A percentile compares a stretch with the other conserved stretches of the same genome.
phyloP scores from a whole-genome alignment of 1,140 invertebrate genomes.

The Adelges cooleyi region DNA sequence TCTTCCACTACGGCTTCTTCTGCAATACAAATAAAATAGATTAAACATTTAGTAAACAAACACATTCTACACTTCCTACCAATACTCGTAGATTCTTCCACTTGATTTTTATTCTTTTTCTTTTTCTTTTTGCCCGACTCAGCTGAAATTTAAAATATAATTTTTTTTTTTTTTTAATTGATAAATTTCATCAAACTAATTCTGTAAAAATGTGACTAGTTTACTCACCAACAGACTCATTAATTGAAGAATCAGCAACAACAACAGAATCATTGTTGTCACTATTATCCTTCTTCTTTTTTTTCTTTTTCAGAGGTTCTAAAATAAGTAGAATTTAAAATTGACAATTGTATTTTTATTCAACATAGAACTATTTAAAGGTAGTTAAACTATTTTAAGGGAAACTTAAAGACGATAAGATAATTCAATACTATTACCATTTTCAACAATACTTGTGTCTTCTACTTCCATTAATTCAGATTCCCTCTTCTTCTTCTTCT shows the following conservation, averaged over 20 bases:
- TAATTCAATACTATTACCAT: background rate
- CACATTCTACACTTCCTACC: background rate
- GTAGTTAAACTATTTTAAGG: too few relatives aligned
- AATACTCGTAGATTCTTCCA: background rate
- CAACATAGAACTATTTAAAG: too few relatives aligned
- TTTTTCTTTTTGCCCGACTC: slow-evolving; percentile 15
- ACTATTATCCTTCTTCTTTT: slow-evolving; percentile 1
- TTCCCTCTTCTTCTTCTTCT: slow-evolving; percentile 3
- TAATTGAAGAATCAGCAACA: background rate
- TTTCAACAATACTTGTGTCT: background rate
- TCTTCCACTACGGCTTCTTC: too few relatives aligned
- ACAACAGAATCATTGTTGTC: background rate
- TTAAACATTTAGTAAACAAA: too few relatives aligned
- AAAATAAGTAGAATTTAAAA: too few relatives aligned
- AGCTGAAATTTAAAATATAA: background rate
- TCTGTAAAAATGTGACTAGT: too few relatives aligned
- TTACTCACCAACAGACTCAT: background rate
- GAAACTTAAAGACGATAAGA: too few relatives aligned
- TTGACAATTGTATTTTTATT: too few relatives aligned
- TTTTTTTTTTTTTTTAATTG: too few relatives aligned
- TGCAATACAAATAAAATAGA: too few relatives aligned
- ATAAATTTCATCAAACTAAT: too few relatives aligned
- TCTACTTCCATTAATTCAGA: background rate
- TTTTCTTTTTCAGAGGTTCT: background rate
- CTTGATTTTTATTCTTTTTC: background rate